Evolutionary conservation across 1,140 invertebrate species (phyloP), one percentile per base, ranked within the genome.

Genomic region (Pogonomyrmex californicus): DNA sequence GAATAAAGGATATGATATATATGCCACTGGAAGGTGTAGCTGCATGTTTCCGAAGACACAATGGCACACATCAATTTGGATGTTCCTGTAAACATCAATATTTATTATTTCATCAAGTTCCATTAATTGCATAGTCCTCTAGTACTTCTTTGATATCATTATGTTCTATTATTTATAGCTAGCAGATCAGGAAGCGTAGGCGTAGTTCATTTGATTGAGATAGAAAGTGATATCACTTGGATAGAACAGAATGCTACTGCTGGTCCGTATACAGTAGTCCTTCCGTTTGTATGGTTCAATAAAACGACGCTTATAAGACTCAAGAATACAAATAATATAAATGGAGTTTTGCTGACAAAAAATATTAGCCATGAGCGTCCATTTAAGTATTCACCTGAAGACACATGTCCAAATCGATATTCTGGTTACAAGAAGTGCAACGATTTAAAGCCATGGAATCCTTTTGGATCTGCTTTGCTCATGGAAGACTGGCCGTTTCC

Each of bases 31-130:
- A 97, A 90, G 97, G 97, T 60, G 96, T 96, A 66, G 96, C 97
- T 83, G 97, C 97, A 70, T 99, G 98, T 96, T 98, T 98, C 93
- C 96, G 98, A 89, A 96, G 98, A 88, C 95, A 99, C 56, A 99
- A 99, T 96, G 98, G 97, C 63, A 99, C 98, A 30, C 98, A 99
- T 96, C 98, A 99, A 94, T 97, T 98, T 92, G 99, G 99, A 82
- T 99, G 98, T 95, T 97, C 97, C 54, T 98, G 98, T 98, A 96
- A 97, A 97, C 97, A 91, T 89, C 75, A 12, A 54, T 54, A 56
- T 81, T 17, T 0, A 51, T 73, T 7, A 4, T 77, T 66, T 12
- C 3, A 14, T 41, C 23, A 54, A 38, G 71, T 58, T 58, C 38
- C 51, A 4, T 44, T 6, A 30, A 12, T 12, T 60, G 36, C 1